Evolutionary conservation across 2,797 vertebrate genomes (phyloP).

Genomic region (Peromyscus attwateri): DNA sequence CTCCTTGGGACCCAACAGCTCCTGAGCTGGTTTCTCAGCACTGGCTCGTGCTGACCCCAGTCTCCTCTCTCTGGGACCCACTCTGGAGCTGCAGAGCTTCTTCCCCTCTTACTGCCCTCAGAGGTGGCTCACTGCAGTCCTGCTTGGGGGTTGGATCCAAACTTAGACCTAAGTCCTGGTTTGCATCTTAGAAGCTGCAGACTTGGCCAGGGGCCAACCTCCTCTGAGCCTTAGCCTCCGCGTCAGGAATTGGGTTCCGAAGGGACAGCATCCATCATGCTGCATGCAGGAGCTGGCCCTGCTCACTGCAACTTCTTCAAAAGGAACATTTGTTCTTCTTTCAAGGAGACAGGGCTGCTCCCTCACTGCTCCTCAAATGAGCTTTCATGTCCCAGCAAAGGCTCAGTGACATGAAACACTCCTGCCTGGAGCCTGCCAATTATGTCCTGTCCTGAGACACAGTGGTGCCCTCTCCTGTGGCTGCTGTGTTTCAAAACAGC

Average conservation of each 20-base stretch:
- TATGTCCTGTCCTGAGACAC: conserved; percentile 39
- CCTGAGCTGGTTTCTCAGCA: neutral
- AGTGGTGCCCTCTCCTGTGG: neutral
- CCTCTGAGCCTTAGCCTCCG: neutral
- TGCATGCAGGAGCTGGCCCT: neutral
- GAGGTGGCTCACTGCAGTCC: neutral
- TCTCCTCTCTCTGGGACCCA: no score
- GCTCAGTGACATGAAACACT: accelerated
- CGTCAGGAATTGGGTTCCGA: neutral
- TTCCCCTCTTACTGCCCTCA: accelerated
- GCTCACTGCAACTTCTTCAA: neutral
- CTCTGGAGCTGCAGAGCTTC: neutral
- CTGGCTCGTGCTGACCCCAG: no score
- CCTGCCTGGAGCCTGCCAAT: neutral
- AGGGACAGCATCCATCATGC: neutral
- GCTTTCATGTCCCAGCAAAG: conserved; percentile 12
- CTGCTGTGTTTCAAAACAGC: neutral
- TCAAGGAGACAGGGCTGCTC: neutral
- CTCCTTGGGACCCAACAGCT: neutral
- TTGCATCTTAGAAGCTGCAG: no score
- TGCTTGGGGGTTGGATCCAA: no score
- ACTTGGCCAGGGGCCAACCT: neutral
- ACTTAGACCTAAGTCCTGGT: neutral
- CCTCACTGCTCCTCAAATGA: neutral
- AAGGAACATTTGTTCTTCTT: conserved; percentile 15